phyloP scores from a whole-genome alignment of 1,140 invertebrate genomes.

The Papilio helenus region DNA sequence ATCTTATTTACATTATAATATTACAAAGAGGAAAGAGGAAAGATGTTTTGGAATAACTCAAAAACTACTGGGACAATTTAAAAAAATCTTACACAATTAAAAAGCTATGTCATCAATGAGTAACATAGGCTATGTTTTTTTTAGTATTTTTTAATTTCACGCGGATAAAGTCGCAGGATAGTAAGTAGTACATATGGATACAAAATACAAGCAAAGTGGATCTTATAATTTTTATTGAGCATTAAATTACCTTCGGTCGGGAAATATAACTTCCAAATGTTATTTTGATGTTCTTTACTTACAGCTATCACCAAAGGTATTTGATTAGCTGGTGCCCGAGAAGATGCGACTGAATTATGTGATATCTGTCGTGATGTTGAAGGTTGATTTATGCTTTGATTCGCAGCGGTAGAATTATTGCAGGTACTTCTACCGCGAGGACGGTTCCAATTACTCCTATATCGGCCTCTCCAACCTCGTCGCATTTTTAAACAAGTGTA shows the following conservation, averaged over 20 bases:
- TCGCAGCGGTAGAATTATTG: constrained; percentile 48
- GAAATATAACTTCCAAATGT: constrained; percentile 88
- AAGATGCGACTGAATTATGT: constrained; percentile 52
- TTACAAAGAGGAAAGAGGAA: too few relatives aligned
- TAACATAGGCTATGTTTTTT: too few relatives aligned
- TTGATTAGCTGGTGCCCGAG: constrained; percentile 71
- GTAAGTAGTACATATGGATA: too few relatives aligned
- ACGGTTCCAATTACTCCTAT: constrained; percentile 65
- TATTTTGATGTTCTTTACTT: constrained; percentile 82
- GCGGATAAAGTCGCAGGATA: too few relatives aligned
- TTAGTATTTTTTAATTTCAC: too few relatives aligned
- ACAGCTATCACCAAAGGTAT: constrained; percentile 63
- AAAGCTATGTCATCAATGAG: too few relatives aligned
- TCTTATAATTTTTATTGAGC: background rate
- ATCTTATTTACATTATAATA: too few relatives aligned
- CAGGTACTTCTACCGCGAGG: constrained; percentile 36
- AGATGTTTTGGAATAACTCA: too few relatives aligned
- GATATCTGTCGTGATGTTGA: constrained; percentile 49
- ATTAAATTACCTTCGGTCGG: constrained; percentile 85
- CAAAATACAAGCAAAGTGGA: too few relatives aligned
- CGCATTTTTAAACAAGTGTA: constrained; percentile 57
- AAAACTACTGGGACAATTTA: too few relatives aligned
- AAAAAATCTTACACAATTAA: too few relatives aligned
- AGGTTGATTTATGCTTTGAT: constrained; percentile 61
- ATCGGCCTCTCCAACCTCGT: constrained; percentile 71